Conservation (phyloP, 2,113 vertebrate species). For the Rhadina sibilatrix region DNA sequence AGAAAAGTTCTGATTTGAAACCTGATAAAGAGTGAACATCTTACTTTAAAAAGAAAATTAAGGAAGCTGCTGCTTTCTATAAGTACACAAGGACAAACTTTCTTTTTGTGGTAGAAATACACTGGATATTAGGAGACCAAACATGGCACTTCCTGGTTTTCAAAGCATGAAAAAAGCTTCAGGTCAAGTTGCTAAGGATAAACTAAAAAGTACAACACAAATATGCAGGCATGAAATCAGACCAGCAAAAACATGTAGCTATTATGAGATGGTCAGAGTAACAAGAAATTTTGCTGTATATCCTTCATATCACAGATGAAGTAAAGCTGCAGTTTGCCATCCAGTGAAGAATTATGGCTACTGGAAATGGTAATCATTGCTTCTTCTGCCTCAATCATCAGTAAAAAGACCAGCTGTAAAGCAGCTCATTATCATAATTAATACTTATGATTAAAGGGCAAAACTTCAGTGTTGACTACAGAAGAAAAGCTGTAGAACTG, state of each 20-base stretch:
- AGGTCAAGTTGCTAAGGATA: background rate
- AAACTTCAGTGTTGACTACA: background rate
- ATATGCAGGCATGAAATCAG: background rate
- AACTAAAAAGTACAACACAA: background rate
- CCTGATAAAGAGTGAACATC: background rate
- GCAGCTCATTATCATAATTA: background rate
- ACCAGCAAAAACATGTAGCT: background rate
- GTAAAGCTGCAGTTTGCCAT: background rate
- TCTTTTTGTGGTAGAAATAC: background rate
- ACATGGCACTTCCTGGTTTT: background rate
- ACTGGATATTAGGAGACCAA: background rate
- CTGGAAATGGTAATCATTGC: background rate
- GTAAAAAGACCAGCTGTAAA: background rate
- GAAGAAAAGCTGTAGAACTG: background rate
- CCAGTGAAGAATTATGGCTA: background rate
- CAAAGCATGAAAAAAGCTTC: background rate
- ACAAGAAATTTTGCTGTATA: background rate
- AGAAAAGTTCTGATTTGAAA: background rate
- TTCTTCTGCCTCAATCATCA: background rate
- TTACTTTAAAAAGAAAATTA: background rate
- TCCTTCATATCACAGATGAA: background rate
- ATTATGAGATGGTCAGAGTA: background rate
- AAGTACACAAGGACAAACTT: background rate
- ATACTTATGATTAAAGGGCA: background rate
- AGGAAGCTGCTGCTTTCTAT: background rate